A percentile compares a stretch with the other conserved stretches of the same genome.
These are phyloP conservation scores for Bovichtus variegatus DNA, from an alignment of 2,797 vertebrate species.

Conservation along the genomic window DNA sequence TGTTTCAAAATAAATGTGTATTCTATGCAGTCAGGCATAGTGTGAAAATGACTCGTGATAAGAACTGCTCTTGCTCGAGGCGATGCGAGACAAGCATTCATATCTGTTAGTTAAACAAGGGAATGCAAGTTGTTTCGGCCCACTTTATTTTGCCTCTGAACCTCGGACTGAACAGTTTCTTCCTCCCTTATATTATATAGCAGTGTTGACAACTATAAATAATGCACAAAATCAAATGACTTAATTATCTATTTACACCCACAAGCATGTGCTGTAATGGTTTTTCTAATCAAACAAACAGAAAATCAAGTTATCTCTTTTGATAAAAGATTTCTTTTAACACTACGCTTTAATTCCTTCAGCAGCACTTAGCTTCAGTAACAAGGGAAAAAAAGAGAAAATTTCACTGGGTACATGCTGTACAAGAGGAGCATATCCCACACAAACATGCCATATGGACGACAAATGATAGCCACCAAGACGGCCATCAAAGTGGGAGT, in stretches of 20 bases:
- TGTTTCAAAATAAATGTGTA: conserved; percentile 46
- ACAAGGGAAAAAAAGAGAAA: background rate
- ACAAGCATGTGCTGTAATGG: conserved; percentile 56
- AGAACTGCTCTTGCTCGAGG: conserved; percentile 60
- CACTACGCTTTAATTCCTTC: conserved; percentile 42
- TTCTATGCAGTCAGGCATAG: conserved; percentile 37
- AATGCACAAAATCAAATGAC: conserved; percentile 62
- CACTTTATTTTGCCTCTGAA: conserved; percentile 62
- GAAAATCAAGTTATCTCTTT: conserved; percentile 54
- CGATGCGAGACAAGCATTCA: conserved; percentile 56
- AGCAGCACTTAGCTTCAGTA: conserved; percentile 24
- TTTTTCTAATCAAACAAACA: conserved; percentile 56
- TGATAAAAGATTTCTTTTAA: no score
- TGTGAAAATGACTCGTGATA: conserved; percentile 69
- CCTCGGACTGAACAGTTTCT: conserved; percentile 25
- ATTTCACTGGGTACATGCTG: conserved; percentile 33
- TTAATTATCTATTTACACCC: conserved; percentile 75
- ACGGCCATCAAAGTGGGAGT: conserved; percentile 72
- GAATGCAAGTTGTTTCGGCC: conserved; percentile 50
- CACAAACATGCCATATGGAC: conserved; percentile 67
- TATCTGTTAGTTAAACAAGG: conserved; percentile 61
- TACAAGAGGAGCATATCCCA: conserved; percentile 60
- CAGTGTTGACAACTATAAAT: conserved; percentile 64
- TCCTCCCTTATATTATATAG: conserved; percentile 39
- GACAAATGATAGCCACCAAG: conserved; percentile 65